Conservation (phyloP, 2,888 invertebrate genomes). For the Orthosia gracilis region DNA sequence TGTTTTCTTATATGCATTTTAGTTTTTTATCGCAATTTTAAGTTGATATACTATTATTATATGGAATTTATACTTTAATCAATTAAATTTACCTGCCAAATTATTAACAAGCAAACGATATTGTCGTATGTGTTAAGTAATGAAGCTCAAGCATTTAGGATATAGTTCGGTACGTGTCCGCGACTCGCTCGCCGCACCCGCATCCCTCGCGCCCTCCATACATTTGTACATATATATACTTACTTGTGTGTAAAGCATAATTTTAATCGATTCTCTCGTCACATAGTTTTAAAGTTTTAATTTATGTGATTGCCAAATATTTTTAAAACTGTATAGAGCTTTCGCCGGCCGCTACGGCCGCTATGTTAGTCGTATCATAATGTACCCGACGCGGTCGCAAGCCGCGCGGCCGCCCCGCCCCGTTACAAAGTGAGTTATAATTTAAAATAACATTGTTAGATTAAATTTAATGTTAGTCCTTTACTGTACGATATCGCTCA, state of each 20-base stretch:
- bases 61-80: constrained; percentile 88
- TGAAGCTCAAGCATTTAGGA: constrained; percentile 90
- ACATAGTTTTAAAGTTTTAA: constrained; percentile 90
- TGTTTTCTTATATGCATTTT: constrained; percentile 88
- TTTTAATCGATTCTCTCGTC: constrained; percentile 90
- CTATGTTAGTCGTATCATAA: constrained; percentile 78
- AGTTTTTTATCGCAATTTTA: constrained; percentile 89
- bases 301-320: constrained; percentile 91
- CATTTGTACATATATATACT: constrained; percentile 85
- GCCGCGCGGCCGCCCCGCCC: constrained; percentile 79
- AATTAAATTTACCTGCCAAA: constrained; percentile 90
- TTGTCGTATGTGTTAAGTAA: constrained; percentile 85
- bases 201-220: constrained; percentile 82
- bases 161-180: constrained; percentile 74
- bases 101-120: constrained; percentile 87
- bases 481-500: constrained; percentile 91
- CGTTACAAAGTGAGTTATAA: constrained; percentile 89
- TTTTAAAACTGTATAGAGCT: constrained; percentile 88
- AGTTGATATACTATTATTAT: constrained; percentile 84
- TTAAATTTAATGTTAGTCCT: constrained; percentile 91
- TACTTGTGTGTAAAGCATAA: constrained; percentile 90
- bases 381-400: constrained; percentile 68
- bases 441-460: constrained; percentile 91
- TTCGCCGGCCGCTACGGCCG: constrained; percentile 78
- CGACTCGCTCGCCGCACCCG: constrained; percentile 69